Conservation (phyloP, 2,113 vertebrate species). For the Mesitornis unicolor region DNA sequence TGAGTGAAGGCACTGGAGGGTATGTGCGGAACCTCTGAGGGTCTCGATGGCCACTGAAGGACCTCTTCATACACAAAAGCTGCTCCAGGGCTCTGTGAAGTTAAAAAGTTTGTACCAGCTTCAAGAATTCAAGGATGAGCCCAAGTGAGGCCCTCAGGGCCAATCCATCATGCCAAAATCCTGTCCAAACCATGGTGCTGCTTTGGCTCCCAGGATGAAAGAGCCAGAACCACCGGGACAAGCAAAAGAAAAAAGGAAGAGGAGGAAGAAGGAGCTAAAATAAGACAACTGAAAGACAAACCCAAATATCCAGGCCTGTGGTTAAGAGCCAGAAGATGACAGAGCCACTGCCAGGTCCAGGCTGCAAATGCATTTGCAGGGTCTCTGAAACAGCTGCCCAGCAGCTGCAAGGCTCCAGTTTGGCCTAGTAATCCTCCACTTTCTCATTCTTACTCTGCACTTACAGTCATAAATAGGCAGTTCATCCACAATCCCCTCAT, state of each 20-base stretch:
- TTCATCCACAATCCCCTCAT: neutral
- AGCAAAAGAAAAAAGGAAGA: neutral
- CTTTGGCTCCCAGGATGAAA: rapidly evolving
- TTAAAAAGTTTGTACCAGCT: neutral
- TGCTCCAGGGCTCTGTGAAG: neutral
- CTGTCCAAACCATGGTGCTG: neutral
- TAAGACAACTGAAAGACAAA: neutral
- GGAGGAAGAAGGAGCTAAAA: neutral
- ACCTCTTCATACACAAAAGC: neutral
- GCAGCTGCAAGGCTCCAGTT: neutral
- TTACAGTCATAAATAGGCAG: neutral
- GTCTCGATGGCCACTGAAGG: neutral
- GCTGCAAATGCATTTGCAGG: neutral
- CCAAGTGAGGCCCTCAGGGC: neutral
- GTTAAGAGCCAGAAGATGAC: neutral
- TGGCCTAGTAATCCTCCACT: neutral
- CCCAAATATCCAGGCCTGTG: neutral
- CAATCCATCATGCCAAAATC: neutral
- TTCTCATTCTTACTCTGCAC: neutral
- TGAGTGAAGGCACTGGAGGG: neutral
- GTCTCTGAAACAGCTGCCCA: neutral
- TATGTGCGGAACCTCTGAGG: neutral
- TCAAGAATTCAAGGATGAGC: neutral
- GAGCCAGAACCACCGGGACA: neutral
- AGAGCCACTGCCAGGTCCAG: neutral